A percentile compares a stretch with the other conserved stretches of the same genome.
phyloP scores from a whole-genome alignment of 2,797 vertebrate species.

The Melanotaenia nigrans region DNA sequence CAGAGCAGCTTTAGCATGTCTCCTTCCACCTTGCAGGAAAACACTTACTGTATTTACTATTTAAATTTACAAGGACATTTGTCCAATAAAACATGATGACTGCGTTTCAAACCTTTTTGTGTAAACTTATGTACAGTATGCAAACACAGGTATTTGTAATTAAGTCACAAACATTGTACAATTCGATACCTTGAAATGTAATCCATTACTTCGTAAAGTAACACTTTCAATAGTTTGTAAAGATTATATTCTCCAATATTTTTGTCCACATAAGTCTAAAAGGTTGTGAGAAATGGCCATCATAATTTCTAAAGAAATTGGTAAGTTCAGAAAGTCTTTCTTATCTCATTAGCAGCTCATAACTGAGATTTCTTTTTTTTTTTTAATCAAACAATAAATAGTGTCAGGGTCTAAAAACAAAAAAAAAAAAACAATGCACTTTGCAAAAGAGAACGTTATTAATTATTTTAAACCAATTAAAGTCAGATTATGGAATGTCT shows the following conservation, averaged over 20 bases:
- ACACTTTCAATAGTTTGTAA: neutral
- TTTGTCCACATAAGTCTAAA: neutral
- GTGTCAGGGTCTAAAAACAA: neutral
- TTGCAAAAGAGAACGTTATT: constrained; percentile 20
- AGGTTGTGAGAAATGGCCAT: too few relatives aligned
- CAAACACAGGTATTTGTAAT: neutral
- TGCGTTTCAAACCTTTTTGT: neutral
- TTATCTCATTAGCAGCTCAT: neutral
- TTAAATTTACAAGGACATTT: neutral
- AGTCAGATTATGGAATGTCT: constrained; percentile 30
- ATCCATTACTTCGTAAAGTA: neutral
- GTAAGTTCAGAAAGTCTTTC: neutral
- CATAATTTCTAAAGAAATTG: too few relatives aligned
- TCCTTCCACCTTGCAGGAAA: constrained; percentile 11
- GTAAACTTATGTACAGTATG: neutral
- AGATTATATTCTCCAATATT: neutral
- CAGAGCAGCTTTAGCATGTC: constrained; percentile 30
- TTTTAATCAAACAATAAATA: neutral
- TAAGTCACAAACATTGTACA: neutral
- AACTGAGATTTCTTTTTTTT: neutral
- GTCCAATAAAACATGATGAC: neutral
- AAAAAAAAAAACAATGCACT: neutral
- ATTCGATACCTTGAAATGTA: neutral
- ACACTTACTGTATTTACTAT: neutral
- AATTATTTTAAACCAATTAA: constrained; percentile 26